A percentile compares a stretch with the other conserved stretches of the same genome.
phyloP scores from a whole-genome alignment of 2,113 vertebrate species.

The Thermophis baileyi region DNA sequence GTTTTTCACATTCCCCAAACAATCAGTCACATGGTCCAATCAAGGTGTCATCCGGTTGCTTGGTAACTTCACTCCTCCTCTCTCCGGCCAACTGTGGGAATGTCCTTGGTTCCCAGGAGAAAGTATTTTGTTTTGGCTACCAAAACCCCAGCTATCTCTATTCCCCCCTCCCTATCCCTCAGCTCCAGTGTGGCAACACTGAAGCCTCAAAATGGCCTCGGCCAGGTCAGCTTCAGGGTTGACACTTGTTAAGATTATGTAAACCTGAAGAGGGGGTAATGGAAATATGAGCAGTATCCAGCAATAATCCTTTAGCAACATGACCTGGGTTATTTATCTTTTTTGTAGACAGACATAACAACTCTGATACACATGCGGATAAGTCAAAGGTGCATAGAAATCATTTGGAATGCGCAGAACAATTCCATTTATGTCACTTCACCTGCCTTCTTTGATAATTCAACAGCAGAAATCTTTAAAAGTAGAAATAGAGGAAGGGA shows the following conservation, averaged over 20 bases:
- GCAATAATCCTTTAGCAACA: not conserved
- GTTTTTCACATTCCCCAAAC: too few relatives aligned
- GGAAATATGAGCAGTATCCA: not conserved
- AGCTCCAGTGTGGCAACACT: too few relatives aligned
- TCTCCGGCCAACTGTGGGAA: too few relatives aligned
- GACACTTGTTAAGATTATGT: not conserved
- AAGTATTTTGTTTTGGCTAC: too few relatives aligned
- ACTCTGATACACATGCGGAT: not conserved
- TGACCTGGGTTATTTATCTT: not conserved
- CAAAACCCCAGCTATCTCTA: too few relatives aligned
- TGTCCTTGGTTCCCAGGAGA: too few relatives aligned
- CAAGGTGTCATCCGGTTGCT: too few relatives aligned
- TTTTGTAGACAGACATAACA: not conserved
- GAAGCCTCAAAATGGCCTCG: too few relatives aligned
- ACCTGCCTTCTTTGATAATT: not conserved
- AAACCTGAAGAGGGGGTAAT: not conserved
- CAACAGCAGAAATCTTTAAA: not conserved
- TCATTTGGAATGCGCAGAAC: not conserved
- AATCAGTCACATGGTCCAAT: too few relatives aligned
- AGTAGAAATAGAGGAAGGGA: not conserved
- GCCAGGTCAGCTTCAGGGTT: too few relatives aligned
- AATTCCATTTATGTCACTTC: not conserved
- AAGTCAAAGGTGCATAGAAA: not conserved
- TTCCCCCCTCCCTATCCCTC: too few relatives aligned
- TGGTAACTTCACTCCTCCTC: too few relatives aligned